These are phyloP conservation scores for Caerostris extrusa DNA, from an alignment of 1,140 invertebrate species.

Conservation along the genomic window DNA sequence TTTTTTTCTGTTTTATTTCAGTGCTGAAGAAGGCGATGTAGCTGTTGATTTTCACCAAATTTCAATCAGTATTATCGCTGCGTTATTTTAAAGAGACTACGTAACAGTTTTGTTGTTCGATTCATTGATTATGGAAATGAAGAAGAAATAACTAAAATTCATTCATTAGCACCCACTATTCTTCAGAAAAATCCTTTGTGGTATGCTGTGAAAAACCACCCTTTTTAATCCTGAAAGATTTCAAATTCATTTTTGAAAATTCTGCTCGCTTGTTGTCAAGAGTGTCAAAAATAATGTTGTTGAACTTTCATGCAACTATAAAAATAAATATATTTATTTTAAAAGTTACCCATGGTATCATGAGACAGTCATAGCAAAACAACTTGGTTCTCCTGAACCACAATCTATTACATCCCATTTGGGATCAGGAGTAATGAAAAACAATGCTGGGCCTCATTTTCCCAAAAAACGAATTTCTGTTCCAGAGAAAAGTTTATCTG, in stretches of 20 bases:
- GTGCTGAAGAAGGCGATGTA: slow-evolving; percentile 66
- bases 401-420: too few relatives aligned
- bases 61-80: slow-evolving; percentile 54
- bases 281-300: not conserved
- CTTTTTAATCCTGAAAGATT: not conserved
- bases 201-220: slow-evolving; percentile 45
- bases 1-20: slow-evolving; percentile 46
- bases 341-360: slow-evolving; percentile 46
- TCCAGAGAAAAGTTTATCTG: too few relatives aligned
- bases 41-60: slow-evolving; percentile 33
- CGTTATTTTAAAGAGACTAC: slow-evolving; percentile 52
- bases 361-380: not conserved
- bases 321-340: not conserved
- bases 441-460: not conserved
- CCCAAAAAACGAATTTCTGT: not conserved
- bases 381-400: not conserved
- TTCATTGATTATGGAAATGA: slow-evolving; percentile 70
- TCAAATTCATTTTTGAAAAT: slow-evolving; percentile 10
- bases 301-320: not conserved
- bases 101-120: slow-evolving; percentile 42
- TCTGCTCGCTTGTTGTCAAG: not conserved
- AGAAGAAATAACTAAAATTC: slow-evolving; percentile 51
- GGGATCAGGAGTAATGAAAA: too few relatives aligned
- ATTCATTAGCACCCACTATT: not conserved
- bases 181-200: slow-evolving; percentile 24